Conservation (phyloP, 2,888 invertebrate genomes). For the Cantharis rufa region DNA sequence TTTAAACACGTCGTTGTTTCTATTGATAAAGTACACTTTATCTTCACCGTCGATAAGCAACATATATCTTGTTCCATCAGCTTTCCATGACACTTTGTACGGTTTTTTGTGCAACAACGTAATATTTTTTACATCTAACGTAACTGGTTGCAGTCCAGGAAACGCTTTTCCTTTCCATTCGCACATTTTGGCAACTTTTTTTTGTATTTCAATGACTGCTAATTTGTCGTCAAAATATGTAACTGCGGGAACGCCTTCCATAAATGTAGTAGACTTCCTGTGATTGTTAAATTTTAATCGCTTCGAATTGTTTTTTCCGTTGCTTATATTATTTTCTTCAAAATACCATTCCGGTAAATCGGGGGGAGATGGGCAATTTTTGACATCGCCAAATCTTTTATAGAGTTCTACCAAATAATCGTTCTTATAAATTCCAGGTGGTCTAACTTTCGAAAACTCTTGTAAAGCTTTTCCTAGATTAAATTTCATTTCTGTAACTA, state of each 20-base stretch:
- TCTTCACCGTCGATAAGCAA: conserved; percentile 88
- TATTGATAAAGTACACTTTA: conserved; percentile 92
- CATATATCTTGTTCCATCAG: conserved; percentile 97
- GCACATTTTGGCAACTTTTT: conserved; percentile 78
- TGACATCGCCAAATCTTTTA: conserved; percentile 74
- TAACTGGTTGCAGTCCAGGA: conserved; percentile 80
- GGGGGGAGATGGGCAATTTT: conserved; percentile 74
- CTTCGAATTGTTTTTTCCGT: not conserved
- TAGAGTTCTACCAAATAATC: conserved; percentile 92
- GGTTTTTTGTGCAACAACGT: conserved; percentile 74
- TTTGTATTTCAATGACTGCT: conserved; percentile 65
- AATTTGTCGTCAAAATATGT: conserved; percentile 67
- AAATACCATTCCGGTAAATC: conserved; percentile 86
- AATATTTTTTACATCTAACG: conserved; percentile 88
- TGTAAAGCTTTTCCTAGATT: conserved; percentile 82
- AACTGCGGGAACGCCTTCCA: conserved; percentile 86
- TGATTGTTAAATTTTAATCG: conserved; percentile 13
- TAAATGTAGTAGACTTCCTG: conserved; percentile 72
- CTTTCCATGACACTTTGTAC: conserved; percentile 98
- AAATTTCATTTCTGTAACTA: conserved; percentile 83
- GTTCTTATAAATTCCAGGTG: conserved; percentile 96
- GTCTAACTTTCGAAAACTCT: conserved; percentile 72
- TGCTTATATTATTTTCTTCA: conserved; percentile 48
- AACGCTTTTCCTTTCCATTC: conserved; percentile 66
- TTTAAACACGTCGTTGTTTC: conserved; percentile 91